phyloP scores from a whole-genome alignment of 2,888 invertebrate genomes.

The Hydriomena furcata region DNA sequence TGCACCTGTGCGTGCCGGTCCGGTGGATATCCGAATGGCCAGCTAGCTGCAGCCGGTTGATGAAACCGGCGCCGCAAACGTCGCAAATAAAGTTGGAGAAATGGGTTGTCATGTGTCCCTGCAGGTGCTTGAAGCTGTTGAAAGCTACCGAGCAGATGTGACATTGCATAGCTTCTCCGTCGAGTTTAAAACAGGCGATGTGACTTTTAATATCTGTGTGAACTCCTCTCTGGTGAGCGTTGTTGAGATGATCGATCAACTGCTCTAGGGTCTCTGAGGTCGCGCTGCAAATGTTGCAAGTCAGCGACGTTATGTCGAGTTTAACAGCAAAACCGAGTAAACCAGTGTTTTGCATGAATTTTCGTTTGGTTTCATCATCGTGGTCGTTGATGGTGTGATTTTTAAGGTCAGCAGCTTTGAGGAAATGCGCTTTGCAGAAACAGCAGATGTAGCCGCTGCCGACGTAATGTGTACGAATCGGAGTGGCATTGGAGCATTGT shows the following conservation, averaged over 20 bases:
- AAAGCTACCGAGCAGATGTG: slow-evolving; percentile 45
- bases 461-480: slow-evolving; percentile 43
- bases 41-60: slow-evolving; percentile 51
- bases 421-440: slow-evolving; percentile 49
- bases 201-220: slow-evolving; percentile 45
- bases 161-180: slow-evolving; percentile 44
- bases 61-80: slow-evolving; percentile 51
- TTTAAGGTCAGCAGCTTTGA: slow-evolving; percentile 51
- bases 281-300: slow-evolving; percentile 52
- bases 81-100: slow-evolving; percentile 54
- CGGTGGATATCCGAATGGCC: slow-evolving; percentile 52
- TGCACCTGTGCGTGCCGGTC: slow-evolving; percentile 23
- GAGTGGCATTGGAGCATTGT: slow-evolving; percentile 49
- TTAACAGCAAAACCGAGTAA: slow-evolving; percentile 43
- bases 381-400: slow-evolving; percentile 44
- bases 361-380: slow-evolving; percentile 19
- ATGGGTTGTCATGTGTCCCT: slow-evolving; percentile 58
- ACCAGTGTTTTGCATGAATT: slow-evolving; percentile 25
- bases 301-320: slow-evolving; percentile 58
- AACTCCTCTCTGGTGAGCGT: slow-evolving; percentile 42
- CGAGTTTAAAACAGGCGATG: slow-evolving; percentile 54
- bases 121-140: slow-evolving; percentile 50
- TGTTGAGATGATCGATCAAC: slow-evolving; percentile 46
- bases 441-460: slow-evolving; percentile 52
- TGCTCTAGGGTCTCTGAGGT: slow-evolving; percentile 37